Percentiles rank a stretch among this genome's conserved stretches.
Conservation (phyloP, 37 sponge, comb jelly and placozoan genomes). For the Cliona cf. orientalis region DNA sequence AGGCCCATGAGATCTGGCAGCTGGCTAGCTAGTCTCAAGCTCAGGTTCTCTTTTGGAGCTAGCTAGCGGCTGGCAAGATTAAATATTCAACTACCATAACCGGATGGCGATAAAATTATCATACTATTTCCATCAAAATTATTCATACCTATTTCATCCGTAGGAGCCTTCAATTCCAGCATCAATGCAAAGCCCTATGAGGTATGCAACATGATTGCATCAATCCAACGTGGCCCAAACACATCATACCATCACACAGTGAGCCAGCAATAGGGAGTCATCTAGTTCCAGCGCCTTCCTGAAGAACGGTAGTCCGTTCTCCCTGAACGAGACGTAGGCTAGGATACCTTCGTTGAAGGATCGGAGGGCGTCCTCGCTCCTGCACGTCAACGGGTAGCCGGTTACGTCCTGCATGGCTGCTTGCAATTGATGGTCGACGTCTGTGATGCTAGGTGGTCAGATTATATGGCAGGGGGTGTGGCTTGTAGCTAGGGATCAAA, state of each 20-base stretch:
- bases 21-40: too few species aligned
- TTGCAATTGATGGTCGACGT: too few species aligned
- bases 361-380: conserved; percentile 34
- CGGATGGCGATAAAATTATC: too few species aligned
- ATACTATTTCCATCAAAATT: too few species aligned
- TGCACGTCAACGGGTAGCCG: conserved; percentile 39
- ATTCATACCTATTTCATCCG: conserved; percentile 25
- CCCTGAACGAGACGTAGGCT: conserved; percentile 19
- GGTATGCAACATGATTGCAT: background rate
- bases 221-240: background rate
- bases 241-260: conserved; percentile 46
- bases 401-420: conserved; percentile 6
- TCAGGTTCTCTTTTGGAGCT: too few species aligned
- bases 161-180: conserved; percentile 12
- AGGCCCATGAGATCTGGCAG: too few species aligned
- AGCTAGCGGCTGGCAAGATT: too few species aligned
- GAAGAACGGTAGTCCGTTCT: conserved; percentile 10
- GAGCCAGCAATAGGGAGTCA: conserved; percentile 24
- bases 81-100: too few species aligned
- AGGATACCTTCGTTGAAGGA: conserved; percentile 30
- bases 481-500: too few species aligned
- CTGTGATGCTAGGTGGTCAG: too few species aligned
- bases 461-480: too few species aligned
- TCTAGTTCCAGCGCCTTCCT: conserved; percentile 47
- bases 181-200: conserved; percentile 27